Percentiles rank a stretch among this genome's conserved stretches.
These are phyloP conservation scores for Chamaea fasciata DNA, from an alignment of 2,113 vertebrate genomes.

Conservation along the genomic window DNA sequence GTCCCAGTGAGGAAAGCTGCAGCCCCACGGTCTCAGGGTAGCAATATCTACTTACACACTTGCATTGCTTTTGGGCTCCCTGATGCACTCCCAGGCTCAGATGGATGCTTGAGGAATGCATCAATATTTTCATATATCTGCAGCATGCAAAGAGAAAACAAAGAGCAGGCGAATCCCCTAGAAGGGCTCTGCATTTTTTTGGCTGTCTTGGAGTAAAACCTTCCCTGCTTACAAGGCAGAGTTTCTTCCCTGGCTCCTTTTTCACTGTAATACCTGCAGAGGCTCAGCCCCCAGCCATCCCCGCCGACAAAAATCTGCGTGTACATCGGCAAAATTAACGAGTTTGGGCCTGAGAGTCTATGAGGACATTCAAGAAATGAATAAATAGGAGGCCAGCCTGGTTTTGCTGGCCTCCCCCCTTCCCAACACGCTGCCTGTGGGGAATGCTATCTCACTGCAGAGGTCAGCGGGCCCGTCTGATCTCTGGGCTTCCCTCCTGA, in stretches of 20 bases:
- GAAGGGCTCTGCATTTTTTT: neutral
- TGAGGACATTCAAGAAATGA: neutral
- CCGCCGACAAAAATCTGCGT: neutral
- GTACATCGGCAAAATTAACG: neutral
- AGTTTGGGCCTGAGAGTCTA: neutral
- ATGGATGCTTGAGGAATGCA: neutral
- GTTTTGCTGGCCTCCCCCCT: neutral
- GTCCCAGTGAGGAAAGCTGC: slow-evolving; percentile 2
- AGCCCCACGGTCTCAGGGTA: neutral
- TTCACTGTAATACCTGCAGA: neutral
- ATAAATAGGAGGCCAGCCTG: neutral
- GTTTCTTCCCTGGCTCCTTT: neutral
- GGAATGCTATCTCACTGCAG: slow-evolving; percentile 31
- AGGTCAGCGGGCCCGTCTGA: slow-evolving; percentile 35
- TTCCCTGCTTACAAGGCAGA: neutral
- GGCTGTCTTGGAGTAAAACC: neutral
- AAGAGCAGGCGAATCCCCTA: neutral
- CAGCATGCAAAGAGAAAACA: neutral
- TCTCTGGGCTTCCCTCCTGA: slow-evolving; percentile 17
- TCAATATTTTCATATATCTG: neutral
- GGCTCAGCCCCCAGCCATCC: neutral
- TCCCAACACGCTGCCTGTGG: neutral
- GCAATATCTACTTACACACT: neutral
- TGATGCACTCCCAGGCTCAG: neutral
- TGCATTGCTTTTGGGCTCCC: neutral